phyloP scores from a whole-genome alignment of 2,888 invertebrate species.

The Plagodis pulveraria region DNA sequence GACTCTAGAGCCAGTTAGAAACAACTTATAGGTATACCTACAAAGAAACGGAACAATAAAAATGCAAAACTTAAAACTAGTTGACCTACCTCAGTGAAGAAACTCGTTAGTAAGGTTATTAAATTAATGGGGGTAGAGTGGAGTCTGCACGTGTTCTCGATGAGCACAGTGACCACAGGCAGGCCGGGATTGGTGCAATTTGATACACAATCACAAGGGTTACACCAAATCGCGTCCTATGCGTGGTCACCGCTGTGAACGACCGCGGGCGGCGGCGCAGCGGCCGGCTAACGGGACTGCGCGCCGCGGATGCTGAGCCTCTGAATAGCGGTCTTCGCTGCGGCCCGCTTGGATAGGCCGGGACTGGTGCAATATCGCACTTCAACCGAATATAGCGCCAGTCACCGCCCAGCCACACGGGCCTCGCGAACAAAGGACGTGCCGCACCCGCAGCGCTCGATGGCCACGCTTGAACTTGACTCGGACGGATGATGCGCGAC shows the following conservation, averaged over 20 bases:
- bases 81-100: slow-evolving; percentile 36
- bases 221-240: slow-evolving; percentile 84
- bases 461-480: slow-evolving; percentile 47
- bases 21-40: slow-evolving; percentile 11
- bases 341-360: slow-evolving; percentile 84
- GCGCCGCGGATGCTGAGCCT: slow-evolving; percentile 80
- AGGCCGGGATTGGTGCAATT: slow-evolving; percentile 86
- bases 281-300: slow-evolving; percentile 78
- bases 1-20: slow-evolving; percentile 9
- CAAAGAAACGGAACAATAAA: slow-evolving; percentile 24
- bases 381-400: slow-evolving; percentile 81
- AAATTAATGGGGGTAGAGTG: slow-evolving; percentile 29
- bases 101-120: slow-evolving; percentile 25
- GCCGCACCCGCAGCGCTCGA: slow-evolving; percentile 56
- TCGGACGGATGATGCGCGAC: slow-evolving; percentile 44
- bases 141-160: slow-evolving; percentile 36
- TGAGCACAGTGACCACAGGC: slow-evolving; percentile 71
- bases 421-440: slow-evolving; percentile 76
- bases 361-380: slow-evolving; percentile 85
- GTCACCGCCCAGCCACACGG: slow-evolving; percentile 82
- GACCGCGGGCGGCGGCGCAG: slow-evolving; percentile 52
- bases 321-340: slow-evolving; percentile 73
- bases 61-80: slow-evolving; percentile 26
- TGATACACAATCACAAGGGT: slow-evolving; percentile 77
- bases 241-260: slow-evolving; percentile 83